Evolutionary conservation across 2,797 vertebrate species (phyloP).

Genomic region (Luscinia luscinia): DNA sequence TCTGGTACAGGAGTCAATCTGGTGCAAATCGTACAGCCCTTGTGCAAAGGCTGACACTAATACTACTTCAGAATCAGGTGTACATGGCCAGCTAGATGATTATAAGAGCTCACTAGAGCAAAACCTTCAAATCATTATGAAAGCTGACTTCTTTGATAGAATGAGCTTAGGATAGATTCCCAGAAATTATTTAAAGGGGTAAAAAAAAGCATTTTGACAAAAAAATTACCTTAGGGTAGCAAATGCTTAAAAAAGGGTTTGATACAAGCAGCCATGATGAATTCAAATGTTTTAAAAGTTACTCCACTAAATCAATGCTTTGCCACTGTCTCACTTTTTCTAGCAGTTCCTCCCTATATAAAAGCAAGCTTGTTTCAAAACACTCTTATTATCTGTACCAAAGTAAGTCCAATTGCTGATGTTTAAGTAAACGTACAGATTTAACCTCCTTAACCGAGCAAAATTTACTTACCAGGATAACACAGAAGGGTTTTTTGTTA

Average conservation of each 20-base stretch:
- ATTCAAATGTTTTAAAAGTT: background rate
- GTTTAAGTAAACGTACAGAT: background rate
- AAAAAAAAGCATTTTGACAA: background rate
- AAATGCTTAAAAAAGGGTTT: background rate
- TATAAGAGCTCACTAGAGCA: background rate
- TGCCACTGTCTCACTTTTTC: background rate
- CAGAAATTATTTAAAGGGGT: background rate
- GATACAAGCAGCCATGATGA: background rate
- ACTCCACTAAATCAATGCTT: background rate
- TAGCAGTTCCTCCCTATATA: background rate
- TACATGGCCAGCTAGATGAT: background rate
- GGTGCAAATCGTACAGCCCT: background rate
- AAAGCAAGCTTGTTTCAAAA: background rate
- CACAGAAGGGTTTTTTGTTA: background rate
- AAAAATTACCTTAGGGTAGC: background rate
- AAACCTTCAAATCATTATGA: background rate
- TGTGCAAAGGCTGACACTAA: background rate
- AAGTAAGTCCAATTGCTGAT: background rate
- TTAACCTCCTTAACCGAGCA: background rate
- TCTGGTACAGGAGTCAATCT: accelerated
- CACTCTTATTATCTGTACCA: background rate
- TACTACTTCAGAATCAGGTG: background rate
- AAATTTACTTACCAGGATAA: background rate
- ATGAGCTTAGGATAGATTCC: background rate
- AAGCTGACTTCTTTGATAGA: background rate